These are phyloP conservation scores for Corvus moneduloides DNA, from an alignment of 2,113 vertebrate genomes.

Conservation along the genomic window DNA sequence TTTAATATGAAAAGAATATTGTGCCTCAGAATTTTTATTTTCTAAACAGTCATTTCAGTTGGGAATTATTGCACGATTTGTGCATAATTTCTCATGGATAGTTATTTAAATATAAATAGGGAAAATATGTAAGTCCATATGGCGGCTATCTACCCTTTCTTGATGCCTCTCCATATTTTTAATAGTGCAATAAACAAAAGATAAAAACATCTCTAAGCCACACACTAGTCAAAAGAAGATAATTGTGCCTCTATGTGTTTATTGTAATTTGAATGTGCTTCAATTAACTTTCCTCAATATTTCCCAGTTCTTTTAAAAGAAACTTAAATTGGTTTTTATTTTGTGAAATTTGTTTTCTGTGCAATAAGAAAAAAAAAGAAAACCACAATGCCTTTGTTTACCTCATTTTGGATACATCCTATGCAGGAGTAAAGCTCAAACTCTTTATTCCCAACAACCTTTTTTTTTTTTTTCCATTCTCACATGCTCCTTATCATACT, in stretches of 20 bases:
- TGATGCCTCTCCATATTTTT: constrained; percentile 72
- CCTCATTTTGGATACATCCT: constrained; percentile 69
- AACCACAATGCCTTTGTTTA: constrained; percentile 62
- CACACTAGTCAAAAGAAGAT: constrained; percentile 74
- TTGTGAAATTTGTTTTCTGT: constrained; percentile 73
- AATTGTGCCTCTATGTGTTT: constrained; percentile 73
- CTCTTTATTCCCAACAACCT: constrained; percentile 14
- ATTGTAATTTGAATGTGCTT: constrained; percentile 77
- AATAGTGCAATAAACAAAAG: constrained; percentile 77
- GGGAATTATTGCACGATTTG: constrained; percentile 77
- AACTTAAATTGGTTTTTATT: constrained; percentile 79
- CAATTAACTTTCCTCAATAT: constrained; percentile 81
- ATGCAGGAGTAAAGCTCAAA: constrained; percentile 27
- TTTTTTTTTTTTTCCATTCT: not conserved
- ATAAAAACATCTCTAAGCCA: constrained; percentile 76
- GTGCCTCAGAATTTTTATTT: constrained; percentile 72
- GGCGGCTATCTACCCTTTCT: constrained; percentile 69
- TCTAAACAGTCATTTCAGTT: constrained; percentile 78
- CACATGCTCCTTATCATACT: not conserved
- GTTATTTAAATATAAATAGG: constrained; percentile 86
- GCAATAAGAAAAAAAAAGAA: constrained; percentile 27
- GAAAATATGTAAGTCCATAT: constrained; percentile 74
- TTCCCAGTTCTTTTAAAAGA: constrained; percentile 75
- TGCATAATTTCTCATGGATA: constrained; percentile 77
- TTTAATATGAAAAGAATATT: constrained; percentile 80